A percentile compares a stretch with the other conserved stretches of the same genome.
Evolutionary conservation across 2,797 vertebrate species (phyloP).

Genomic region (Lophotriccus pileatus): DNA sequence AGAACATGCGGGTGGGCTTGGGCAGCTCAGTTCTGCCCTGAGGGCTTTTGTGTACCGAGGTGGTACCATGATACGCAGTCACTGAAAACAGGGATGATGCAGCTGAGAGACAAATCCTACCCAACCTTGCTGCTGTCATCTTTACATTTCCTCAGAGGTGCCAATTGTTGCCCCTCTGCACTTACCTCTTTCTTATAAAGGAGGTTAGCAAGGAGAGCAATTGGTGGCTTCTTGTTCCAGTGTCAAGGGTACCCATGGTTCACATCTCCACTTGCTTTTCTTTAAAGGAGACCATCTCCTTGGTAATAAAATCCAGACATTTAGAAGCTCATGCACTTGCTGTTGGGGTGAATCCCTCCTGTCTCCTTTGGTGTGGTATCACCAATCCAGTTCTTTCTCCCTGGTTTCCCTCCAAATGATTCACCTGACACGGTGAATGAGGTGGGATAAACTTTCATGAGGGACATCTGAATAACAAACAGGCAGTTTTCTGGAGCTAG

Average conservation of each 20-base stretch:
- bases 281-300: not conserved
- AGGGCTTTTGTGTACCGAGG: too few relatives aligned
- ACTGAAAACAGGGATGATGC: not conserved
- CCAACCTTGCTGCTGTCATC: accelerated
- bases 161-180: not conserved
- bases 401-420: not conserved
- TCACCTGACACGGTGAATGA: not conserved
- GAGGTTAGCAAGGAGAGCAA: not conserved
- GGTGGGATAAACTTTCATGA: not conserved
- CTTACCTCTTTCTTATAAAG: not conserved
- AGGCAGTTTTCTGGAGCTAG: not conserved
- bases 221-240: not conserved
- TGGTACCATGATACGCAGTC: accelerated
- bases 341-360: not conserved
- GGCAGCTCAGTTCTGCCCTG: not conserved
- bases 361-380: not conserved
- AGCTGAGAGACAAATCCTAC: not conserved
- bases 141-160: not conserved
- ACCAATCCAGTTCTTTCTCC: not conserved
- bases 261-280: not conserved
- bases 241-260: not conserved
- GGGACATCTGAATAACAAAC: not conserved
- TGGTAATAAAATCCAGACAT: not conserved
- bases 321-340: not conserved
- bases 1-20: not conserved